These are phyloP conservation scores for Neoscelio sp. DNA, from an alignment of 2,888 invertebrate genomes.

Conservation along the genomic window DNA sequence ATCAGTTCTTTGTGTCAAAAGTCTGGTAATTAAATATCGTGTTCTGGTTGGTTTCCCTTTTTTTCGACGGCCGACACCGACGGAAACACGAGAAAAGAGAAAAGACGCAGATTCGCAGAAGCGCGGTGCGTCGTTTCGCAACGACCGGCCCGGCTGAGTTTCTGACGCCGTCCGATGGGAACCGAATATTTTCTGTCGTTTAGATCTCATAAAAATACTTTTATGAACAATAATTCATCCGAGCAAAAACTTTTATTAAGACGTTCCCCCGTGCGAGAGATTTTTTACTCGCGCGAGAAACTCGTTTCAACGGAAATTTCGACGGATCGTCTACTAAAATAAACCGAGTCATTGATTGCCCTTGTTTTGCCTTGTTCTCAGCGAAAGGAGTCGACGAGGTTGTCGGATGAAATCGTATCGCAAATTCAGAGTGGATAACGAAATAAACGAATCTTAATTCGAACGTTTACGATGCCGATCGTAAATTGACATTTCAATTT, in stretches of 20 bases:
- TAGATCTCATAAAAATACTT: conserved; percentile 50
- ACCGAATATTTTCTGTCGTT: conserved; percentile 55
- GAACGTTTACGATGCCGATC: no score
- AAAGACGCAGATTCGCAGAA: conserved; percentile 66
- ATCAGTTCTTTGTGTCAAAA: conserved; percentile 66
- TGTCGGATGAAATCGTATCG: no score
- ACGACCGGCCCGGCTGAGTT: conserved; percentile 41
- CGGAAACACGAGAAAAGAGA: conserved; percentile 66
- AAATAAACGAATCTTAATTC: no score
- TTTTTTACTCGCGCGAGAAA: conserved; percentile 17
- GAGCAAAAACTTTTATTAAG: conserved; percentile 49
- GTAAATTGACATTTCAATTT: no score
- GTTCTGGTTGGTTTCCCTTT: conserved; percentile 67
- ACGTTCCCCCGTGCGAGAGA: conserved; percentile 31
- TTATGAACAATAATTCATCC: conserved; percentile 55
- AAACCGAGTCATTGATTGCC: no score
- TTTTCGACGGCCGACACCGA: conserved; percentile 63
- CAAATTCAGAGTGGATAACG: no score
- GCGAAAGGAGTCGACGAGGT: no score
- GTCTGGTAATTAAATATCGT: conserved; percentile 75
- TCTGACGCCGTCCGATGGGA: conserved; percentile 46
- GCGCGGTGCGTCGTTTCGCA: conserved; percentile 62
- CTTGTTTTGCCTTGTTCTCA: no score
- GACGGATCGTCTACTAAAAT: neutral
- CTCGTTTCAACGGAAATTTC: conserved; percentile 18